These are phyloP conservation scores for Pterostichus madidus DNA, from an alignment of 2,888 invertebrate species.

Conservation along the genomic window DNA sequence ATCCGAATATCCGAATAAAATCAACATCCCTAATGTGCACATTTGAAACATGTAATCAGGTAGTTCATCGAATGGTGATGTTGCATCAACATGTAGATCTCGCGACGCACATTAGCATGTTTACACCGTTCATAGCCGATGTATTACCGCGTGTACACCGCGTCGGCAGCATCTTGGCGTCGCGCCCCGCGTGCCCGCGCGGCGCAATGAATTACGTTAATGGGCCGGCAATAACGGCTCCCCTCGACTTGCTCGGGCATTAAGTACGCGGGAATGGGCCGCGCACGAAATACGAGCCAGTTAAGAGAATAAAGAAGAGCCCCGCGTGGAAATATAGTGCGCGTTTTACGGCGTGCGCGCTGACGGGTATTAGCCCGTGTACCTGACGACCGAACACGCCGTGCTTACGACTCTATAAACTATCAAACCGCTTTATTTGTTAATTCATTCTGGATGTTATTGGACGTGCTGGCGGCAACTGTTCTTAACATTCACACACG, in stretches of 20 bases:
- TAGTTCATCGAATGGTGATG: too few relatives aligned
- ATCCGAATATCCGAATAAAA: too few relatives aligned
- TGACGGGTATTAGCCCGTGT: conserved; percentile 74
- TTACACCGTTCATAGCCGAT: conserved; percentile 67
- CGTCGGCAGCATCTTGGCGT: conserved; percentile 68
- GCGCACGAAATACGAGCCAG: conserved; percentile 76
- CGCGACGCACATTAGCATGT: conserved; percentile 70
- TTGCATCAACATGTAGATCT: background rate
- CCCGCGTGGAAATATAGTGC: conserved; percentile 74
- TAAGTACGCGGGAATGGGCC: conserved; percentile 76
- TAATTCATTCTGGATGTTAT: conserved; percentile 76
- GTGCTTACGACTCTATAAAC: conserved; percentile 74
- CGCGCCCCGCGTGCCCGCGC: conserved; percentile 68
- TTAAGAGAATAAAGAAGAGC: conserved; percentile 76
- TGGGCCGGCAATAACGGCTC: conserved; percentile 75
- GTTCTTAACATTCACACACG: conserved; percentile 23
- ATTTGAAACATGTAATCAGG: too few relatives aligned
- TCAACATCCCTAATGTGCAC: too few relatives aligned
- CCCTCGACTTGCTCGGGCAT: conserved; percentile 75
- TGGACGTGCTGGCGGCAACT: conserved; percentile 69
- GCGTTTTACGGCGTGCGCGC: conserved; percentile 75
- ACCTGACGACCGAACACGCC: conserved; percentile 70
- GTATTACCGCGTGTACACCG: conserved; percentile 22
- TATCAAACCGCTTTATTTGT: conserved; percentile 76
- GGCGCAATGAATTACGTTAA: conserved; percentile 77